Percentiles rank a stretch among this genome's conserved stretches.
Evolutionary conservation across 53 echinoderm and acorn worm species (phyloP).

Genomic region (Temnopleurus reevesii): DNA sequence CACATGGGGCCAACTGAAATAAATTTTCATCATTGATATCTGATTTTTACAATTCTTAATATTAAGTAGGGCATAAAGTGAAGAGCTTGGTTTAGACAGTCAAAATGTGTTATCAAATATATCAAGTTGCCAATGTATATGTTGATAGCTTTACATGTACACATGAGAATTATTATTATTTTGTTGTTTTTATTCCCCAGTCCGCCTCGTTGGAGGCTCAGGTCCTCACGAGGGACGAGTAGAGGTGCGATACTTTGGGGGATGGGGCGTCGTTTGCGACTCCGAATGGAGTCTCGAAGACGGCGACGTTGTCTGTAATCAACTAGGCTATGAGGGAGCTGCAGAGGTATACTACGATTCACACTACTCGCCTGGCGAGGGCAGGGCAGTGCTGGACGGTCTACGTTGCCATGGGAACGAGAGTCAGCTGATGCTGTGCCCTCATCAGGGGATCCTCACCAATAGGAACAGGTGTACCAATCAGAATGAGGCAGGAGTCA

Average conservation of each 20-base stretch:
- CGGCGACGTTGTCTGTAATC: constrained; percentile 63
- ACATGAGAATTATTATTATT: too few relatives aligned
- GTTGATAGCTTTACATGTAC: too few relatives aligned
- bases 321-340: constrained; percentile 62
- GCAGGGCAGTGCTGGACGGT: constrained; percentile 13
- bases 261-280: constrained; percentile 72
- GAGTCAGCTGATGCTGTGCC: constrained; percentile 41
- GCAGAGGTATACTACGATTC: constrained; percentile 52
- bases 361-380: constrained; percentile 39
- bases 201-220: constrained; percentile 54
- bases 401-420: constrained; percentile 29
- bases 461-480: constrained; percentile 2
- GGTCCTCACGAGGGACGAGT: constrained; percentile 62
- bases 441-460: constrained; percentile 2
- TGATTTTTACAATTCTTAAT: too few relatives aligned
- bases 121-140: too few relatives aligned
- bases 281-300: constrained; percentile 58
- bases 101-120: too few relatives aligned
- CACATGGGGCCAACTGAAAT: too few relatives aligned
- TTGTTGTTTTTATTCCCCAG: too few relatives aligned
- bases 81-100: too few relatives aligned
- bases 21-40: too few relatives aligned
- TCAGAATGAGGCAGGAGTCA: constrained; percentile 24
- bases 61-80: too few relatives aligned
- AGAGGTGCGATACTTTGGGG: constrained; percentile 56